phyloP scores from a whole-genome alignment of 2,888 invertebrate species.

The Lepidocyrtoides sp. region DNA sequence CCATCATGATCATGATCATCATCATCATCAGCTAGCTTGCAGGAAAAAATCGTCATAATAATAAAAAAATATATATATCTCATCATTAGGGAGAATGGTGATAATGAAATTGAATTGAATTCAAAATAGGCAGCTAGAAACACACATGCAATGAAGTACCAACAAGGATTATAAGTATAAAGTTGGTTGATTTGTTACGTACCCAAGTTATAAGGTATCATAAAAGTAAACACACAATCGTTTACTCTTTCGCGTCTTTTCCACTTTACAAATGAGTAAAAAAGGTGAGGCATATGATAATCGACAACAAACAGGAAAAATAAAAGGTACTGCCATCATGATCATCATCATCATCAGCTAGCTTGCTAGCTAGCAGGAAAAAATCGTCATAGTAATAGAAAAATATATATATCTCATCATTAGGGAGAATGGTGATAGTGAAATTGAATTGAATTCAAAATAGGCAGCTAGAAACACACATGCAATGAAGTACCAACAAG shows the following conservation, averaged over 20 bases:
- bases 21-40: not conserved
- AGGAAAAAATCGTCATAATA: not conserved
- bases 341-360: not conserved
- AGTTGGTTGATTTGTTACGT: too few relatives aligned
- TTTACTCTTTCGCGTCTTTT: not conserved
- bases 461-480: not conserved
- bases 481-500: not conserved
- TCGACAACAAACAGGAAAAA: slow-evolving; percentile 14
- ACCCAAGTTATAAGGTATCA: not conserved
- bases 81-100: slow-evolving; percentile 26
- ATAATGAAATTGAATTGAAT: slow-evolving; percentile 52
- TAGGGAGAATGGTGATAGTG: slow-evolving; percentile 32
- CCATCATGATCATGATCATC: not conserved
- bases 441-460: slow-evolving; percentile 44
- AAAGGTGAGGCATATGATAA: slow-evolving; percentile 38
- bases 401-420: slow-evolving; percentile 31
- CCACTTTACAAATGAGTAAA: too few relatives aligned
- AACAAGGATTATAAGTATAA: not conserved
- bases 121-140: not conserved
- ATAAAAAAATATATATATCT: slow-evolving; percentile 21
- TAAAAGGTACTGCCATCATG: not conserved
- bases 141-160: not conserved
- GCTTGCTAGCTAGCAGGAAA: not conserved
- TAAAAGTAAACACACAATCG: not conserved
- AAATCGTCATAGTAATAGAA: not conserved